Evolutionary conservation across 2,888 invertebrate species (phyloP).

Genomic region (Melinaea marsaeus): DNA sequence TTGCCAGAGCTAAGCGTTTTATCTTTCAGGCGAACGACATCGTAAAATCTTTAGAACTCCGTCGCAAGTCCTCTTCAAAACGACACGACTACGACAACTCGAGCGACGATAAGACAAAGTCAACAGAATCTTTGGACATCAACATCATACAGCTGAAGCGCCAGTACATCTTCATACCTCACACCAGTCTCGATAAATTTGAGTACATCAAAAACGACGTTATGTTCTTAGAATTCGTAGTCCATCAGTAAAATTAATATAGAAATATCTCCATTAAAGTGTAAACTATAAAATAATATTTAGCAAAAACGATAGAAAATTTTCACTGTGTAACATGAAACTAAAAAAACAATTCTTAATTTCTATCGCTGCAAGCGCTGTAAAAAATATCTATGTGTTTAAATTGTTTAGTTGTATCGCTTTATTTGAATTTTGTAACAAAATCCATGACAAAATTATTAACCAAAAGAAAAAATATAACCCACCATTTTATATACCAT

Average conservation of each 20-base stretch:
- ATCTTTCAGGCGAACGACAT: slow-evolving; percentile 78
- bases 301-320: too few relatives aligned
- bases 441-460: neutral
- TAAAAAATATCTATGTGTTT: too few relatives aligned
- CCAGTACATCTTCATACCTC: slow-evolving; percentile 82
- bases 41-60: slow-evolving; percentile 77
- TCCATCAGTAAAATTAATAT: slow-evolving; percentile 44
- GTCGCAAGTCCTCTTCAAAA: slow-evolving; percentile 62
- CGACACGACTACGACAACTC: slow-evolving; percentile 59
- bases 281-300: too few relatives aligned
- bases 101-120: slow-evolving; percentile 48
- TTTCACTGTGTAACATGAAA: too few relatives aligned
- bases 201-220: slow-evolving; percentile 79
- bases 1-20: neutral
- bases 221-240: slow-evolving; percentile 79
- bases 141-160: slow-evolving; percentile 60
- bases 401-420: too few relatives aligned
- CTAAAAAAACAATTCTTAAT: too few relatives aligned
- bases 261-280: neutral
- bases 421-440: too few relatives aligned
- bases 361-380: too few relatives aligned
- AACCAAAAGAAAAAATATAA: neutral
- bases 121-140: slow-evolving; percentile 57
- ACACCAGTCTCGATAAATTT: slow-evolving; percentile 78
- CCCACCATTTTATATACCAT: slow-evolving; percentile 2